These are phyloP conservation scores for Limnephilus auricula DNA, from an alignment of 2,888 invertebrate genomes.

Conservation along the genomic window DNA sequence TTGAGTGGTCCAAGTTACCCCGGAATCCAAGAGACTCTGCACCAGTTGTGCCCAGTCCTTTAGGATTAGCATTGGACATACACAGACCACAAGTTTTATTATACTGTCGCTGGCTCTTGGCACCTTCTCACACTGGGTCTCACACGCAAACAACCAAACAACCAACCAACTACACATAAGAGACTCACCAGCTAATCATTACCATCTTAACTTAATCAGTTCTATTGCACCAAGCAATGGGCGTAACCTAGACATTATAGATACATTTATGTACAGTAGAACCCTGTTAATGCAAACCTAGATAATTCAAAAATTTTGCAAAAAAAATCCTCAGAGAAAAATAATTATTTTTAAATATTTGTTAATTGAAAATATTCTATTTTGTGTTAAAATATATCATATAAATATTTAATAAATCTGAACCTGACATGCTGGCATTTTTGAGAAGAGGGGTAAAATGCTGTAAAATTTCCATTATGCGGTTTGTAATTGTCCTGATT, in stretches of 20 bases:
- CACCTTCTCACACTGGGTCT: not conserved
- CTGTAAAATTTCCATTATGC: too few species aligned
- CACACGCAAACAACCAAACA: not conserved
- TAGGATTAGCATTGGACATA: conserved; percentile 67
- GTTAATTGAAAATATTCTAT: too few species aligned
- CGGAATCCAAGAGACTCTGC: conserved; percentile 90
- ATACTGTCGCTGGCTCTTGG: not conserved
- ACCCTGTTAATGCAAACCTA: too few species aligned
- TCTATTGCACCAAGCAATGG: not conserved
- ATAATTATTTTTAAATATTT: too few species aligned
- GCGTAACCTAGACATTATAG: not conserved
- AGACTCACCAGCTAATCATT: not conserved
- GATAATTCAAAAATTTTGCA: too few species aligned
- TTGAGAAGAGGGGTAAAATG: too few species aligned
- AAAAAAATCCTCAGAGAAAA: too few species aligned
- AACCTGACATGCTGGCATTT: too few species aligned
- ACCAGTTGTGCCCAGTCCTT: conserved; percentile 93
- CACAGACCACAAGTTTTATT: conserved; percentile 47
- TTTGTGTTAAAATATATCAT: too few species aligned
- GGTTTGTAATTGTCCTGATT: too few species aligned
- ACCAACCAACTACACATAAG: not conserved
- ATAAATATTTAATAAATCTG: too few species aligned
- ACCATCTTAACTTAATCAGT: not conserved
- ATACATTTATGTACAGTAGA: too few species aligned
- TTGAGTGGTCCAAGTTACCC: conserved; percentile 89